Conservation (phyloP, 1,140 invertebrate species). For the Apis florea region DNA sequence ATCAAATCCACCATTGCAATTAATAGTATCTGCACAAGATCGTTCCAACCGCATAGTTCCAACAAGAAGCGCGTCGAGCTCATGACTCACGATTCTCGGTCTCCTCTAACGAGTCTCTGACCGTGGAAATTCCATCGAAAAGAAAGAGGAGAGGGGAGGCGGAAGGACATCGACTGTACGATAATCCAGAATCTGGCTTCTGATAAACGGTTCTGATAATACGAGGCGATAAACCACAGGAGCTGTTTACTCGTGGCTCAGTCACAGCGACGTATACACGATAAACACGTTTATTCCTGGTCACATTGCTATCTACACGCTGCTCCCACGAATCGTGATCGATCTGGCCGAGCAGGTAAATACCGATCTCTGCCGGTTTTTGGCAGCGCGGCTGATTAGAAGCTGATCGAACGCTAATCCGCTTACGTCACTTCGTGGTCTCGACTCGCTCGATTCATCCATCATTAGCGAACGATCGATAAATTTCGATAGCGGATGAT, state of each 20-base stretch:
- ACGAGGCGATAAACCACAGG: conserved; percentile 31
- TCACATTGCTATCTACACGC: conserved; percentile 14
- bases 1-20: background rate
- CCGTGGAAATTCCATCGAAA: background rate
- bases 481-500: background rate
- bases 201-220: conserved; percentile 48
- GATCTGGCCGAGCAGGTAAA: conserved; percentile 33
- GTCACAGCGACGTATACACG: conserved; percentile 17
- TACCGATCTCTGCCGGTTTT: conserved; percentile 32
- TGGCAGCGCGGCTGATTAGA: conserved; percentile 16
- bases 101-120: background rate
- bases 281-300: conserved; percentile 29
- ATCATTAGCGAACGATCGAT: conserved; percentile 31
- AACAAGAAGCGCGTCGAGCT: background rate
- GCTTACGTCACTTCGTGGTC: conserved; percentile 22
- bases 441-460: conserved; percentile 20
- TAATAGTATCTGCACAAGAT: background rate
- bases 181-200: conserved; percentile 47
- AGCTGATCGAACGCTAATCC: conserved; percentile 35
- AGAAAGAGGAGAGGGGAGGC: conserved; percentile 1
- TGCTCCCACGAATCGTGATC: conserved; percentile 4
- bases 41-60: background rate
- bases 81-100: conserved; percentile 9
- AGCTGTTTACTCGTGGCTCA: conserved; percentile 42
- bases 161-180: background rate